Conservation (phyloP, 35 echinoderm and acorn worm species). For the Chiridota heheva region DNA sequence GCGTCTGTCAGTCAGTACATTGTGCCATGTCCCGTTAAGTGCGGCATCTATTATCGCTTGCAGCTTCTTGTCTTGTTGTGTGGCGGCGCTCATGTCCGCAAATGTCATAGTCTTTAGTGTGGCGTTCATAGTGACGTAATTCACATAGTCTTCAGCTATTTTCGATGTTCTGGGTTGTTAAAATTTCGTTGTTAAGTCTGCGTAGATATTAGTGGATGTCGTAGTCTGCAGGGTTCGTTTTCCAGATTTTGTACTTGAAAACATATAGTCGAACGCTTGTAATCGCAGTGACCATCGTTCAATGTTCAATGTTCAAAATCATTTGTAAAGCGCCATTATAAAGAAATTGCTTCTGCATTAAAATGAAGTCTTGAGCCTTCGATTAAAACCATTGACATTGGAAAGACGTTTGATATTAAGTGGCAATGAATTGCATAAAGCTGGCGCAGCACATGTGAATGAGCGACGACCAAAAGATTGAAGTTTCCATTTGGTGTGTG, state of each 20-base stretch:
- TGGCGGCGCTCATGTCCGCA: conserved; percentile 20
- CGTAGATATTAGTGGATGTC: conserved; percentile 40
- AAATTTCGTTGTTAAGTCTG: no score
- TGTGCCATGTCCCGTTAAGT: conserved; percentile 14
- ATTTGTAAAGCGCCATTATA: no score
- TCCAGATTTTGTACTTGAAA: conserved; percentile 48
- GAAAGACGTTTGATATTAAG: no score
- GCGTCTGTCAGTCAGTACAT: neutral
- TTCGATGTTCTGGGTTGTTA: no score
- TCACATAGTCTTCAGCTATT: conserved; percentile 39
- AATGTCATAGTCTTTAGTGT: conserved; percentile 48
- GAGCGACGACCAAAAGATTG: no score
- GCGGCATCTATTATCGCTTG: conserved; percentile 22
- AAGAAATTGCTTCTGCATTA: no score
- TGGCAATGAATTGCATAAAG: no score
- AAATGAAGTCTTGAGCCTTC: no score
- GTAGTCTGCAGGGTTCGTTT: conserved; percentile 51
- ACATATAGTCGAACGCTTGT: conserved; percentile 32
- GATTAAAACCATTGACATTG: no score
- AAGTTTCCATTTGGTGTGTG: no score
- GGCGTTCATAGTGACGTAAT: conserved; percentile 37
- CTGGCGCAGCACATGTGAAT: no score
- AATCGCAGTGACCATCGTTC: conserved; percentile 48
- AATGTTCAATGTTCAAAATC: no score
- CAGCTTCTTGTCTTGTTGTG: conserved; percentile 8